Conservation (phyloP, 1,140 invertebrate species). For the Phocides pigmalion region DNA sequence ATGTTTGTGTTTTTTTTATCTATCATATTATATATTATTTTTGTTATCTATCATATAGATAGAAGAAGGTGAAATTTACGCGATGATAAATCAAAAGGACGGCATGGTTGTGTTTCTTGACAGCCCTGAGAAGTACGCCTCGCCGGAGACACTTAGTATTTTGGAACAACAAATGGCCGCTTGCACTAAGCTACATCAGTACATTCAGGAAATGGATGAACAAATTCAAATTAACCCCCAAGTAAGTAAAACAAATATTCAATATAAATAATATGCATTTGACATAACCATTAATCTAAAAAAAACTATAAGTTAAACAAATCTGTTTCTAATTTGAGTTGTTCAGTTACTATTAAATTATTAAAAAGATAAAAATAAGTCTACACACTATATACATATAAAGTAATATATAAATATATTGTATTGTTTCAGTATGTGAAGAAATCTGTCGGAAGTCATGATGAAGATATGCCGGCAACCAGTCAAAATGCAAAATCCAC, state of each 20-base stretch:
- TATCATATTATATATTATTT: not conserved
- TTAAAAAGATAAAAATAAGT: too few species aligned
- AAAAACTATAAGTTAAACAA: too few species aligned
- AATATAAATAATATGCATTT: too few species aligned
- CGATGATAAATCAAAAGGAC: conserved; percentile 98
- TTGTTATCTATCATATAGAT: too few species aligned
- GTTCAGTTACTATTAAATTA: too few species aligned
- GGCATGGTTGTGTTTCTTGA: conserved; percentile 99
- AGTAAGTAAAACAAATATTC: conserved; percentile 57
- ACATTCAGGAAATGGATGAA: conserved; percentile 96
- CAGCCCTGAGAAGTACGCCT: conserved; percentile 97
- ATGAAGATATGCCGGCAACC: conserved; percentile 85
- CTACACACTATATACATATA: too few species aligned
- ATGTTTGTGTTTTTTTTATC: too few species aligned
- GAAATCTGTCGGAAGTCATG: conserved; percentile 88
- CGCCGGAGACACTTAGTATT: conserved; percentile 92
- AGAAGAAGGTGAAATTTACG: conserved; percentile 98
- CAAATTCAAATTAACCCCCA: conserved; percentile 96
- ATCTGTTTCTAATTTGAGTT: too few species aligned
- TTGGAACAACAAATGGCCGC: conserved; percentile 94
- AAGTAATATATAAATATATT: too few species aligned
- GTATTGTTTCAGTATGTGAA: conserved; percentile 87
- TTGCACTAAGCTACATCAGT: conserved; percentile 94
- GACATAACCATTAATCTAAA: too few species aligned
- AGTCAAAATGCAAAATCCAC: conserved; percentile 84